Base-by-base conservation (phyloP, 2,797 vertebrate genomes). In the Hydrolagus colliei region DNA sequence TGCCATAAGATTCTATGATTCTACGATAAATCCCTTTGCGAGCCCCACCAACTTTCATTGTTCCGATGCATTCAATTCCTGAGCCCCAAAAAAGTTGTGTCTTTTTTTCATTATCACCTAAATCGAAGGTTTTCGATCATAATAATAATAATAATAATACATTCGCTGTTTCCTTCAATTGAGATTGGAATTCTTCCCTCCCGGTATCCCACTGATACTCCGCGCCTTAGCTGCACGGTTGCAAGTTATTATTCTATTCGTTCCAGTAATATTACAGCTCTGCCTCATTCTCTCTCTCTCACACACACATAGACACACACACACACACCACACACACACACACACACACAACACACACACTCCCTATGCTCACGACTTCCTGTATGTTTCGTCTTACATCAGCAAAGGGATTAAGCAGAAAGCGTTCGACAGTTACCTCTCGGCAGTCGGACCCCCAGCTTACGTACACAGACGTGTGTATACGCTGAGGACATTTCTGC, bases 381-480 rank as follows among this genome's bases (percentile, higher is more conserved):
- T 71, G 79, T 13, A 27, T 71, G 65, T 84, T 84, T 84, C 20
- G 68, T 84, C 65, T 68, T 84, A 18, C 4, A 10, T n/a, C 35
- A 13, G 79, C 2, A 67, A 84, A 63, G 32, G 16, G 79, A 11
- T 71, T 32, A 16, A 11, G 9, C n/a, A 16, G 41, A 35, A 84
- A 84, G 32, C 16, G 62, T 80, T 63, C 63, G 12, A 18, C 4
- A 18, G 68, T n/a, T 84, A 41, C 35, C 65, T 71, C 41, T 68
- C 18, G 35, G 63, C 9, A 41, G 11, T 32, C 62, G 7, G 32
- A 18, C 65, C 27, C 78, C 12, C 62, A 71, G 79, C 32, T 11
- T 63, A 35, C 41, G 20, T 12, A 9, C 41, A 9, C 27, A 16
- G 68, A 41, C 65, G 9, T 59, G 11, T 27, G 27, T 62, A 65